phyloP scores from a whole-genome alignment of 2,797 vertebrate species.

The Pangasius larnaudii region DNA sequence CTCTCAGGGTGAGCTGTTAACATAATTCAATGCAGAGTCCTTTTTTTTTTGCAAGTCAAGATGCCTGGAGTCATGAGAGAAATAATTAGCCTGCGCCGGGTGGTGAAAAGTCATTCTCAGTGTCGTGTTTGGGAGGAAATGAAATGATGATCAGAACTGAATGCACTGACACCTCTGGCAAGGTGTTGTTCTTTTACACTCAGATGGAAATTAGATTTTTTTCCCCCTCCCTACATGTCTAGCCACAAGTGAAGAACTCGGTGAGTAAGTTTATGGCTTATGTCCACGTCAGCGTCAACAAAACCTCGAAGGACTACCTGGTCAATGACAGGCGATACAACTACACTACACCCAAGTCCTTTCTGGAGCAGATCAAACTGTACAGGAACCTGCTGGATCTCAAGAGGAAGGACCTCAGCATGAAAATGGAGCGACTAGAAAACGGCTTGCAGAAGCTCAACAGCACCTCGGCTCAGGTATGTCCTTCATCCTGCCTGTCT shows the following conservation, averaged over 20 bases:
- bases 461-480: constrained; percentile 90
- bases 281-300: constrained; percentile 88
- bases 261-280: constrained; percentile 97
- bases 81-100: constrained; percentile 41
- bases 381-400: constrained; percentile 83
- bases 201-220: neutral
- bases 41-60: constrained; percentile 28
- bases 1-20: neutral
- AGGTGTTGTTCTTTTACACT: constrained; percentile 22
- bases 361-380: constrained; percentile 94
- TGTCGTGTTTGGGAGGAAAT: constrained; percentile 39
- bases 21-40: constrained; percentile 18
- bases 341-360: constrained; percentile 96
- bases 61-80: constrained; percentile 43
- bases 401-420: constrained; percentile 81
- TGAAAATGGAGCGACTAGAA: constrained; percentile 87
- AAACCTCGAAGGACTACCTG: constrained; percentile 83
- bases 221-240: neutral
- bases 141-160: constrained; percentile 30
- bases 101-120: constrained; percentile 30
- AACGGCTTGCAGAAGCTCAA: constrained; percentile 91
- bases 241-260: constrained; percentile 83
- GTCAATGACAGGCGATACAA: constrained; percentile 88
- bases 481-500: neutral
- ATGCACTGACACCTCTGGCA: constrained; percentile 31